Conservation (phyloP, 2,113 vertebrate species). For the Redunca redunca region DNA sequence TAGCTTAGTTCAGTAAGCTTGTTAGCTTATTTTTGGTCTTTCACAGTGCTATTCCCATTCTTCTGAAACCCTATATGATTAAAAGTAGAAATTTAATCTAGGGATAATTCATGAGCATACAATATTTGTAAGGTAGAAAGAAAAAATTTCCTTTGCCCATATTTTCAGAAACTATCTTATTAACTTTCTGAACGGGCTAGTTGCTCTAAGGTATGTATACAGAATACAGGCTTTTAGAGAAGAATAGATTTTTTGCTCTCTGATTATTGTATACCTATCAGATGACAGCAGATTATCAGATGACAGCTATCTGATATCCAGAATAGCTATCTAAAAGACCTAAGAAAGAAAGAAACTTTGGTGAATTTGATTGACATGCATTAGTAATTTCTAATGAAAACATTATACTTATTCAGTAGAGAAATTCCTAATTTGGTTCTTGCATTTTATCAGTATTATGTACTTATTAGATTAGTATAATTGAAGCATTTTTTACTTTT, state of each 20-base stretch:
- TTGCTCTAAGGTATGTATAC: conserved; percentile 21
- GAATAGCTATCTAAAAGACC: background rate
- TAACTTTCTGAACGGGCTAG: conserved; percentile 25
- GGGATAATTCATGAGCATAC: background rate
- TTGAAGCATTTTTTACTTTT: background rate
- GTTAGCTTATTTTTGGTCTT: background rate
- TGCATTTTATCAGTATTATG: conserved; percentile 23
- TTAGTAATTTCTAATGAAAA: conserved; percentile 34
- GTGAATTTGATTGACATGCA: background rate
- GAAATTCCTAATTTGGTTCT: conserved; percentile 26
- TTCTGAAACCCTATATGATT: conserved; percentile 23
- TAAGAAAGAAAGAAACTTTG: background rate
- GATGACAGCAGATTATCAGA: background rate
- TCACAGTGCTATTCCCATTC: background rate
- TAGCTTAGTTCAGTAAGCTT: background rate
- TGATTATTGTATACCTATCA: background rate
- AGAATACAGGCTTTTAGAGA: conserved; percentile 10
- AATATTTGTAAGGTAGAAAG: conserved; percentile 29
- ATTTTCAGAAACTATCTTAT: background rate
- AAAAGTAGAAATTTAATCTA: conserved; percentile 41
- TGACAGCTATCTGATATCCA: background rate
- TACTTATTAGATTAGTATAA: conserved; percentile 36
- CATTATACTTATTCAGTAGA: background rate
- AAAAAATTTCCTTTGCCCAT: background rate
- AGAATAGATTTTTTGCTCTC: background rate